Conservation (phyloP, 1,140 invertebrate species). For the Zaprionus kolodkinae region DNA sequence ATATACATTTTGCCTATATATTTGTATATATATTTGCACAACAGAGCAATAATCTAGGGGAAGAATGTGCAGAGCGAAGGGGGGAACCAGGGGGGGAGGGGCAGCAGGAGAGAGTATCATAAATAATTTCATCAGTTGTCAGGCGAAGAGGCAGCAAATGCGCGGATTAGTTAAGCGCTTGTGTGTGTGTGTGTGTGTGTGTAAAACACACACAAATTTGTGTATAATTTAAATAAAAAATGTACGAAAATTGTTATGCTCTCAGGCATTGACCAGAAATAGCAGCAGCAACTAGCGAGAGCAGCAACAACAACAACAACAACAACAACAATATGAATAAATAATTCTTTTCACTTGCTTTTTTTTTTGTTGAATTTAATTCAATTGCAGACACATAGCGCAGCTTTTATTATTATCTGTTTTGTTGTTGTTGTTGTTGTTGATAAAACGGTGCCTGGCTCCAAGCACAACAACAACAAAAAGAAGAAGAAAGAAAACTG, state of each 20-base stretch:
- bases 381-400: constrained; percentile 72
- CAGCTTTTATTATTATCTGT: constrained; percentile 19
- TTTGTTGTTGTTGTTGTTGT: constrained; percentile 47
- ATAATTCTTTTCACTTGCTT: constrained; percentile 47
- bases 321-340: constrained; percentile 40
- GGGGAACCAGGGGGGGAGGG: neutral
- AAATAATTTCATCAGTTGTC: constrained; percentile 79
- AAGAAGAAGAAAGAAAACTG: constrained; percentile 46
- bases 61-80: neutral
- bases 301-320: constrained; percentile 41
- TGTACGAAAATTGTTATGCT: constrained; percentile 40
- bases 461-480: constrained; percentile 50
- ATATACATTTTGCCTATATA: constrained; percentile 28
- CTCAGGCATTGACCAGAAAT: constrained; percentile 55
- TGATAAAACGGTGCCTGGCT: constrained; percentile 68
- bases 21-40: neutral
- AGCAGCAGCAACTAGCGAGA: constrained; percentile 48
- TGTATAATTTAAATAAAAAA: constrained; percentile 68
- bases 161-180: constrained; percentile 43
- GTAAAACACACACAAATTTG: neutral
- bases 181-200: constrained; percentile 11
- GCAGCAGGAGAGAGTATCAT: constrained; percentile 46
- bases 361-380: constrained; percentile 68
- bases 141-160: constrained; percentile 35
- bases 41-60: constrained; percentile 5